A percentile compares a stretch with the other conserved stretches of the same genome.
phyloP scores from a whole-genome alignment of 2,888 invertebrate species.

The Zeuzera pyrina region DNA sequence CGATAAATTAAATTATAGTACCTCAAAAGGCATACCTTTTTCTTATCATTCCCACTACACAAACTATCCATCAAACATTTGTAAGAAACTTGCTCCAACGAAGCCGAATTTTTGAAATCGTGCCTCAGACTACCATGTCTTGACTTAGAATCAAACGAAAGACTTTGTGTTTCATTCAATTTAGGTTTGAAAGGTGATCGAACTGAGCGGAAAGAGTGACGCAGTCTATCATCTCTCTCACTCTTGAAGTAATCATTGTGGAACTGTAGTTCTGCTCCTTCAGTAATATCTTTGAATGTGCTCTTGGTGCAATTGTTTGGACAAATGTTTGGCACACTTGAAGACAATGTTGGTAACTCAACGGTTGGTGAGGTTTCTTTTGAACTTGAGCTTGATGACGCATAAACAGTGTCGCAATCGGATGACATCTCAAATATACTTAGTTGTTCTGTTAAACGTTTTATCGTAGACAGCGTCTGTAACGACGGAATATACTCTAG shows the following conservation, averaged over 20 bases:
- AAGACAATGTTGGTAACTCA: constrained; percentile 44
- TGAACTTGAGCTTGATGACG: constrained; percentile 73
- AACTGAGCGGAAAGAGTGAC: constrained; percentile 45
- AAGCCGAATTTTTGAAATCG: constrained; percentile 42
- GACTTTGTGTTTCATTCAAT: constrained; percentile 31
- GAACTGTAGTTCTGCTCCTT: constrained; percentile 40
- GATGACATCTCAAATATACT: constrained; percentile 79
- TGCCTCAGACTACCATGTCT: constrained; percentile 36
- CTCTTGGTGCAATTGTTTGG: constrained; percentile 24
- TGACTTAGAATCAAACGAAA: constrained; percentile 38
- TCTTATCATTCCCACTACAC: constrained; percentile 30
- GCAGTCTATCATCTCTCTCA: constrained; percentile 34
- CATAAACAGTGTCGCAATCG: constrained; percentile 80
- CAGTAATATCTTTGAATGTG: constrained; percentile 25
- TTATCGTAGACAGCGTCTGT: constrained; percentile 80
- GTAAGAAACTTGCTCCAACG: constrained; percentile 49
- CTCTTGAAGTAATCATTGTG: constrained; percentile 54
- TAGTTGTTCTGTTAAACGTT: constrained; percentile 84
- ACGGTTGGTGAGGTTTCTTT: constrained; percentile 76
- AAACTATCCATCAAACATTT: constrained; percentile 39
- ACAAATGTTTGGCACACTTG: constrained; percentile 44
- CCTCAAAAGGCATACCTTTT: constrained; percentile 30
- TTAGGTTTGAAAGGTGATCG: constrained; percentile 30
- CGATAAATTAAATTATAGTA: neutral
- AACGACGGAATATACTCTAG: too few species aligned